Conservation (phyloP, 2,113 vertebrate genomes). For the Xiphophorus couchianus region DNA sequence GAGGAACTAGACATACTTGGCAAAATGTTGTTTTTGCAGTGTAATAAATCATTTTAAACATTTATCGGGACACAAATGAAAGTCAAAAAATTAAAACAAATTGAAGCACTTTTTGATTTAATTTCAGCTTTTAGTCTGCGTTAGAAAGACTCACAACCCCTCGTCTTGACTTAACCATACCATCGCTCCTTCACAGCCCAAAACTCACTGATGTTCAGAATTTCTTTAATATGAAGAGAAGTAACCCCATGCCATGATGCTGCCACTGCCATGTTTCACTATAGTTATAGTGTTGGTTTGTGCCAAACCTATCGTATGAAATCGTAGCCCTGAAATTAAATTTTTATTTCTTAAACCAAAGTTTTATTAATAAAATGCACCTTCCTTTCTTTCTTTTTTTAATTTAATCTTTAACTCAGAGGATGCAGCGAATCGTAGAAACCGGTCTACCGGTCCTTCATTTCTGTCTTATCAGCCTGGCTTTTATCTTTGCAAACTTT, state of each 20-base stretch:
- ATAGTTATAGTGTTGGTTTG: background rate
- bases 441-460: background rate
- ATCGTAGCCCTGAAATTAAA: fast-evolving
- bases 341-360: background rate
- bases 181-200: background rate
- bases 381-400: background rate
- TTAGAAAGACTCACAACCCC: background rate
- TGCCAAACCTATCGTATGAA: background rate
- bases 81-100: background rate
- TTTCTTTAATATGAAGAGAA: background rate
- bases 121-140: background rate
- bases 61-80: no score
- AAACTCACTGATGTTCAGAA: background rate
- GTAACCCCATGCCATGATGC: background rate
- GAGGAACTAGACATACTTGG: no score
- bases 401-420: background rate
- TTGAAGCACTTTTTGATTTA: background rate
- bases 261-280: background rate
- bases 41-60: background rate
- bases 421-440: background rate
- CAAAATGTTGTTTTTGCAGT: no score
- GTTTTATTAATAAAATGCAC: background rate
- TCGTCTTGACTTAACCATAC: background rate
- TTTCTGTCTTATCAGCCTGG: background rate
- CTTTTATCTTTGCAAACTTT: background rate